These are phyloP conservation scores for Odobenus rosmarus DNA, from an alignment of 2,113 vertebrate genomes.

Conservation along the genomic window DNA sequence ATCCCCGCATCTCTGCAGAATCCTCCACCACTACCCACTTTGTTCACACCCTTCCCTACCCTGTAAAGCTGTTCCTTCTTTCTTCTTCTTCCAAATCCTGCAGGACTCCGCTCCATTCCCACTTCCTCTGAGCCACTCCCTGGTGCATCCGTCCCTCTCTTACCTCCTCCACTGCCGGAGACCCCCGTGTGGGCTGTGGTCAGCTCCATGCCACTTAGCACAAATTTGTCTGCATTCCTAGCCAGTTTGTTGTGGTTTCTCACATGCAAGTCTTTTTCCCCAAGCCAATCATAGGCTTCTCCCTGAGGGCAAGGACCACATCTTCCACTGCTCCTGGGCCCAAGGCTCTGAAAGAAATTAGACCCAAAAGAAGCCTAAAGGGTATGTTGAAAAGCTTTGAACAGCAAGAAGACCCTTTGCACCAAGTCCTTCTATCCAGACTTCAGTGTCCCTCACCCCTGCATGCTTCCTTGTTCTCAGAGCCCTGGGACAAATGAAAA, in stretches of 20 bases:
- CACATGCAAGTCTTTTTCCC: background rate
- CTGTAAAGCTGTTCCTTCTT: conserved; percentile 40
- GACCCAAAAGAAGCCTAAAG: background rate
- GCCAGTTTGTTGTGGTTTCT: background rate
- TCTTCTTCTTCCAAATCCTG: conserved; percentile 19
- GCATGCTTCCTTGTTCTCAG: background rate
- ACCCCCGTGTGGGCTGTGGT: background rate
- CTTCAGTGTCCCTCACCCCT: too few relatives aligned
- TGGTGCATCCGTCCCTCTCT: background rate
- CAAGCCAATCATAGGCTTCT: background rate
- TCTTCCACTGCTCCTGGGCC: background rate
- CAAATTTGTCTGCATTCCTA: background rate
- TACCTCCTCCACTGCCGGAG: background rate
- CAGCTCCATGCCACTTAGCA: background rate
- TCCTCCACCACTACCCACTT: conserved; percentile 40
- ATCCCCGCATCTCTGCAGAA: background rate
- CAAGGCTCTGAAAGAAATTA: conserved; percentile 28
- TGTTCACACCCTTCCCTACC: background rate
- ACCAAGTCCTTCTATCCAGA: background rate
- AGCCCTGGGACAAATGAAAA: conserved; percentile 17
- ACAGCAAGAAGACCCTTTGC: background rate
- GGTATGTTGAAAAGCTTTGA: background rate
- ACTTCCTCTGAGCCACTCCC: conserved; percentile 38
- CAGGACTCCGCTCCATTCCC: background rate
- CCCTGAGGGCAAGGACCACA: background rate